These are phyloP conservation scores for Sceliomorpha sp. DNA, from an alignment of 2,888 invertebrate genomes.

Conservation along the genomic window DNA sequence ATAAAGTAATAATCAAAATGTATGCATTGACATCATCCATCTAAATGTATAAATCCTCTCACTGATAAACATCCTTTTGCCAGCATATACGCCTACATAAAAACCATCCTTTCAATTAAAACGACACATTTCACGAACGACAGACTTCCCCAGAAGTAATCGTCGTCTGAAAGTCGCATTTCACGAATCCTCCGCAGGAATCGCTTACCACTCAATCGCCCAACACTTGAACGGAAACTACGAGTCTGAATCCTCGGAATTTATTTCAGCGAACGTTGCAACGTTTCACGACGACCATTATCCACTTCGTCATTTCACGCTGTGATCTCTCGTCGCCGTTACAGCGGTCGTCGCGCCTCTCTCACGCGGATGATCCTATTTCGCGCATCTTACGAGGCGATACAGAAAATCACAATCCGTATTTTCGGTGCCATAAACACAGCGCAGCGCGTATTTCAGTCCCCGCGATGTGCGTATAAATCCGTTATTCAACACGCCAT, in stretches of 20 bases:
- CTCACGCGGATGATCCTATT: conserved; percentile 52
- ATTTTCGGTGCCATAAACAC: conserved; percentile 74
- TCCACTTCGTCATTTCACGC: conserved; percentile 55
- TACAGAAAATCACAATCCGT: conserved; percentile 65
- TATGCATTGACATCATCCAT: too few relatives aligned
- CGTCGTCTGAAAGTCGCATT: not conserved
- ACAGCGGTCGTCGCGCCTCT: conserved; percentile 24
- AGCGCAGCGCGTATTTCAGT: conserved; percentile 68
- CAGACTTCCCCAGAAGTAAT: not conserved
- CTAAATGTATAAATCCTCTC: too few relatives aligned
- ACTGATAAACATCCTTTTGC: too few relatives aligned
- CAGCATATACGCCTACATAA: too few relatives aligned
- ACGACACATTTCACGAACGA: too few relatives aligned
- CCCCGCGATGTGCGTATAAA: conserved; percentile 70
- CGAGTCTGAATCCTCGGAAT: conserved; percentile 47
- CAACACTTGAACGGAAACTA: conserved; percentile 37
- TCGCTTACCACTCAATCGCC: conserved; percentile 33
- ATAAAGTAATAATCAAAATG: too few relatives aligned
- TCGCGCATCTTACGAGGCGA: conserved; percentile 54
- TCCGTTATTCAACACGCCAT: conserved; percentile 80
- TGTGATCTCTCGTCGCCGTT: conserved; percentile 53
- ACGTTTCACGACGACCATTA: conserved; percentile 43
- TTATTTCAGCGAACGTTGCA: conserved; percentile 38
- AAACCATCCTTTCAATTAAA: too few relatives aligned
- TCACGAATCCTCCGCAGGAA: conserved; percentile 6